phyloP scores from a whole-genome alignment of 2,888 invertebrate genomes.

The Meta bourneti region DNA sequence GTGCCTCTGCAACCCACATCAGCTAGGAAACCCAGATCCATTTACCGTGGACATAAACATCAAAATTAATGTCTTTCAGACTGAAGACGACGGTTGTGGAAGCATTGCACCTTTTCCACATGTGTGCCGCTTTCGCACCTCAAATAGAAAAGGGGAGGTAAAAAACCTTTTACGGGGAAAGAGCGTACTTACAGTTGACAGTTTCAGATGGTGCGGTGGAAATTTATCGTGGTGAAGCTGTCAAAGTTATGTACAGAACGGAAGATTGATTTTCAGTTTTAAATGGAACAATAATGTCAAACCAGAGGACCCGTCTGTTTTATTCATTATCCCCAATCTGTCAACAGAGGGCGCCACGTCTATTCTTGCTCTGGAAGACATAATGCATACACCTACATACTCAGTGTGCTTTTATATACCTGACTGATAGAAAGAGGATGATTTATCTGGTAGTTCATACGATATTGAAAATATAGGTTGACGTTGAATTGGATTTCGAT shows the following conservation, averaged over 20 bases:
- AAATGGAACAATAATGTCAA: constrained; percentile 65
- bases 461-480: too few relatives aligned
- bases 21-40: background rate
- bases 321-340: constrained; percentile 55
- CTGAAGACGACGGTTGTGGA: background rate
- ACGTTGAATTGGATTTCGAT: too few relatives aligned
- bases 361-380: too few relatives aligned
- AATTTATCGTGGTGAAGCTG: constrained; percentile 70
- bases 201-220: constrained; percentile 54
- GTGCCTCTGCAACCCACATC: background rate
- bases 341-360: constrained; percentile 8
- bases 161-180: constrained; percentile 2
- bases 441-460: too few relatives aligned
- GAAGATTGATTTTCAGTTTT: constrained; percentile 67
- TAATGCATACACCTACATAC: too few relatives aligned
- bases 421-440: too few relatives aligned
- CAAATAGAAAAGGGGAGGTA: background rate
- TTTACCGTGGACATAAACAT: background rate
- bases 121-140: background rate
- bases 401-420: too few relatives aligned
- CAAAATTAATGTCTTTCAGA: background rate
- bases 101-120: background rate
- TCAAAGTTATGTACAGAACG: constrained; percentile 57
- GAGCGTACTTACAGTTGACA: constrained; percentile 64
- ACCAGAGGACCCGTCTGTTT: constrained; percentile 40